phyloP scores from a whole-genome alignment of 2,113 vertebrate genomes.

The Mionectes macconnelli region DNA sequence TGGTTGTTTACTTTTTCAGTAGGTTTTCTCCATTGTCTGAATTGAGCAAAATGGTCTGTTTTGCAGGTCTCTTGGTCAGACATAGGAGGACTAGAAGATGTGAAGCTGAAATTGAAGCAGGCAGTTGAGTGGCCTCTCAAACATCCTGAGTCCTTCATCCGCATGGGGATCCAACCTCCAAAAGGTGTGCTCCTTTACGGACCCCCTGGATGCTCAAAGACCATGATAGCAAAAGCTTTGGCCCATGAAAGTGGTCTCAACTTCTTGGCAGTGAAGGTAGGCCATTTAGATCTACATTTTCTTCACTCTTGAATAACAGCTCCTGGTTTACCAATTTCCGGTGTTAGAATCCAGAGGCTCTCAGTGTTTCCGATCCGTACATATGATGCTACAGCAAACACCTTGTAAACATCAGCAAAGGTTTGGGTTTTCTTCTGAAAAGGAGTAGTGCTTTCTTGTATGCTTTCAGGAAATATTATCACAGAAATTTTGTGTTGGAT shows the following conservation, averaged over 20 bases:
- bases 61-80: slow-evolving; percentile 92
- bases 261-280: slow-evolving; percentile 93
- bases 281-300: not conserved
- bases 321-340: not conserved
- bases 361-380: not conserved
- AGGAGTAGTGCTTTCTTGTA: not conserved
- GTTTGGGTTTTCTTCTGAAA: not conserved
- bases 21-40: not conserved
- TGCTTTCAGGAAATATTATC: not conserved
- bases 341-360: not conserved
- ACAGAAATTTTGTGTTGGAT: not conserved
- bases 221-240: slow-evolving; percentile 96
- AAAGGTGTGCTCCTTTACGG: slow-evolving; percentile 94
- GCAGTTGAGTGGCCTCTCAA: slow-evolving; percentile 95
- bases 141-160: slow-evolving; percentile 88
- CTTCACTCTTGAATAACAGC: not conserved
- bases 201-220: slow-evolving; percentile 98
- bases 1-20: not conserved
- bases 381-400: not conserved
- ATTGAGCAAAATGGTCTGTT: not conserved
- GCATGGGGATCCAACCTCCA: slow-evolving; percentile 92
- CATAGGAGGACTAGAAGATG: slow-evolving; percentile 91
- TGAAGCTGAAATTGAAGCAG: slow-evolving; percentile 94
- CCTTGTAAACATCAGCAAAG: not conserved
- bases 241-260: slow-evolving; percentile 95